Percentiles rank a stretch among this genome's conserved stretches.
phyloP scores from a whole-genome alignment of 2,888 invertebrate species.

The Microdon myrmicae region DNA sequence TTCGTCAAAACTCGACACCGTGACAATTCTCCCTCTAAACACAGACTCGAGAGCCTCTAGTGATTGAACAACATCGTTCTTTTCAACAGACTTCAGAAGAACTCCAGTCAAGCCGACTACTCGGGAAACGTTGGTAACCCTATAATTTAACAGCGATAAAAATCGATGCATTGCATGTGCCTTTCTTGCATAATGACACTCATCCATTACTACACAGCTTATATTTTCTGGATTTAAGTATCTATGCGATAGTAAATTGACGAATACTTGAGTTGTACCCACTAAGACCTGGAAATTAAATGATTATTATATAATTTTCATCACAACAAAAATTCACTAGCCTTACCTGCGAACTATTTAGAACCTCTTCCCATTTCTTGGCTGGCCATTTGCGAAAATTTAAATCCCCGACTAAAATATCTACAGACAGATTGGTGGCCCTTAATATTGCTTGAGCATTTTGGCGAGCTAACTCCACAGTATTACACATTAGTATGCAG shows the following conservation, averaged over 20 bases:
- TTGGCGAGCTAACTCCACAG: slow-evolving; percentile 82
- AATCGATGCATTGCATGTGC: slow-evolving; percentile 85
- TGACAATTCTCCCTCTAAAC: slow-evolving; percentile 77
- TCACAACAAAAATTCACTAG: too few species aligned
- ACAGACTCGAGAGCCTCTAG: slow-evolving; percentile 76
- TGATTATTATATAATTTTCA: too few species aligned
- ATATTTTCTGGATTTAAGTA: slow-evolving; percentile 72
- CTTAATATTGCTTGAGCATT: slow-evolving; percentile 76
- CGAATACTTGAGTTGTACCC: slow-evolving; percentile 85
- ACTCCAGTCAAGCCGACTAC: slow-evolving; percentile 90
- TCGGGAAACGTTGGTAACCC: slow-evolving; percentile 70
- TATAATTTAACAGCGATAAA: slow-evolving; percentile 72
- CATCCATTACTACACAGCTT: slow-evolving; percentile 90
- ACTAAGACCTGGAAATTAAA: slow-evolving; percentile 63
- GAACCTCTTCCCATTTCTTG: slow-evolving; percentile 74
- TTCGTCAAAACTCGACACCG: slow-evolving; percentile 71
- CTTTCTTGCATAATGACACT: slow-evolving; percentile 89
- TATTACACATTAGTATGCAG: slow-evolving; percentile 83
- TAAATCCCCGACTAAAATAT: slow-evolving; percentile 78
- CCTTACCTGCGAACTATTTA: slow-evolving; percentile 72
- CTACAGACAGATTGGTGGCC: slow-evolving; percentile 73
- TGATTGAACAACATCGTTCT: slow-evolving; percentile 69
- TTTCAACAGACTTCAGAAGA: slow-evolving; percentile 79
- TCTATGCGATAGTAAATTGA: slow-evolving; percentile 75
- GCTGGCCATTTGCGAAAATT: slow-evolving; percentile 79